phyloP scores from a whole-genome alignment of 2,797 vertebrate genomes.

The Hippocampus kuda region DNA sequence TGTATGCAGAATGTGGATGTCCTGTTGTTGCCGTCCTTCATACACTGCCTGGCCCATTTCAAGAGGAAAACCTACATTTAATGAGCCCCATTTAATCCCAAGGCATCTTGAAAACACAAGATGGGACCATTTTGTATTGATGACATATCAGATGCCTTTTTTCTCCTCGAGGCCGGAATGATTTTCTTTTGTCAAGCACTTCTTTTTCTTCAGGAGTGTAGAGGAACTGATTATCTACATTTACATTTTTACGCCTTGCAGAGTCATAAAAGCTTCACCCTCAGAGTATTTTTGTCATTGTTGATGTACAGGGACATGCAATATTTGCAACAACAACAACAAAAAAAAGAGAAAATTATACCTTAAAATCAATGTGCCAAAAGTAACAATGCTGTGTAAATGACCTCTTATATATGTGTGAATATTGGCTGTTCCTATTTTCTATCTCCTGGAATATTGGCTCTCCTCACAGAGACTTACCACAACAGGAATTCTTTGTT shows the following conservation, averaged over 20 bases:
- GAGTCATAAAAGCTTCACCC: constrained; percentile 69
- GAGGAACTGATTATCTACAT: constrained; percentile 82
- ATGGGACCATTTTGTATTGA: constrained; percentile 85
- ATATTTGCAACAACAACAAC: constrained; percentile 79
- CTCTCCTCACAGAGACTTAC: constrained; percentile 80
- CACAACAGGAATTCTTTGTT: constrained; percentile 84
- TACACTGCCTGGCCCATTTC: constrained; percentile 83
- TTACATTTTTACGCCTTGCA: constrained; percentile 73
- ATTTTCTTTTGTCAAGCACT: constrained; percentile 63
- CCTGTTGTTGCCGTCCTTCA: constrained; percentile 82
- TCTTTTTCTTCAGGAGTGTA: constrained; percentile 73
- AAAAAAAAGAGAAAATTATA: constrained; percentile 64
- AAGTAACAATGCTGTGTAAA: constrained; percentile 77
- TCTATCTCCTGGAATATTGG: constrained; percentile 90
- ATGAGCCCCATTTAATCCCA: constrained; percentile 66
- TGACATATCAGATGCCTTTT: constrained; percentile 79
- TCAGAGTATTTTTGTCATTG: constrained; percentile 77
- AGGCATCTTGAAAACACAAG: constrained; percentile 89
- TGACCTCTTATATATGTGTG: constrained; percentile 75
- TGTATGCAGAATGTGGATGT: constrained; percentile 75
- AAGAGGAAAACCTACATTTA: constrained; percentile 70
- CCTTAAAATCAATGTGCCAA: constrained; percentile 88
- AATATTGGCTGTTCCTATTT: constrained; percentile 93
- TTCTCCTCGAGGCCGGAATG: constrained; percentile 25
- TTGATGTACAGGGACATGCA: constrained; percentile 97